Percentiles rank a stretch among this genome's conserved stretches.
These are phyloP conservation scores for Sinotaia quadrata DNA, from an alignment of 2,888 invertebrate genomes.

Conservation along the genomic window DNA sequence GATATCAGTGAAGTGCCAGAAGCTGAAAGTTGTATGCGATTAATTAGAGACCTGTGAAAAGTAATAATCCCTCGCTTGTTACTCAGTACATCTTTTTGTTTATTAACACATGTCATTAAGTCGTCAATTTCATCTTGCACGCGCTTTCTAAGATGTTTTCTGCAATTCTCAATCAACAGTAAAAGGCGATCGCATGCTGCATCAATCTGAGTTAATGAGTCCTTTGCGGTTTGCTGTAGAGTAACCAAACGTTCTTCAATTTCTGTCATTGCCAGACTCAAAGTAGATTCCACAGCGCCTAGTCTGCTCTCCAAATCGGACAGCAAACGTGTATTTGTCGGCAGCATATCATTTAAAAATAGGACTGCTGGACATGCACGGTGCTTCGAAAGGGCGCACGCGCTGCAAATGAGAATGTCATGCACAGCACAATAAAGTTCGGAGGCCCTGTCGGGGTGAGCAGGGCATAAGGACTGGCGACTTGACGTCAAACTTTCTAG, in stretches of 20 bases:
- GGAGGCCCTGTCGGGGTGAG: background rate
- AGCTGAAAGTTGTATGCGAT: too few species aligned
- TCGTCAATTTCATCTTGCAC: too few species aligned
- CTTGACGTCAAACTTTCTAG: background rate
- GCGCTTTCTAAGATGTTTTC: too few species aligned
- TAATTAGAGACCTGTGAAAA: too few species aligned
- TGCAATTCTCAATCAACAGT: background rate
- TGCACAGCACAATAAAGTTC: background rate
- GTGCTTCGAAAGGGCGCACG: conserved; percentile 2
- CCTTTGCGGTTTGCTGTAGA: background rate
- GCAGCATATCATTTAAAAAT: background rate
- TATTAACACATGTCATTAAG: background rate
- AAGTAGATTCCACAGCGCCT: background rate
- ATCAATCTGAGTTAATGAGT: background rate
- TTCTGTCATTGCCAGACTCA: background rate
- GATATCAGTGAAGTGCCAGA: background rate
- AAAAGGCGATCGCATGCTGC: background rate
- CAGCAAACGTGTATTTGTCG: background rate
- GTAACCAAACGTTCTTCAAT: background rate
- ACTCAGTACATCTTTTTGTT: too few species aligned
- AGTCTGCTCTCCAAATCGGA: conserved; percentile 5
- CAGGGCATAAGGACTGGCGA: background rate
- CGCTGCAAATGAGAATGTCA: background rate
- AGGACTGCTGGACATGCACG: background rate
- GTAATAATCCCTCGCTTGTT: too few species aligned